phyloP scores from a whole-genome alignment of 2,888 invertebrate species.

The Dorcus parallelipipedus region DNA sequence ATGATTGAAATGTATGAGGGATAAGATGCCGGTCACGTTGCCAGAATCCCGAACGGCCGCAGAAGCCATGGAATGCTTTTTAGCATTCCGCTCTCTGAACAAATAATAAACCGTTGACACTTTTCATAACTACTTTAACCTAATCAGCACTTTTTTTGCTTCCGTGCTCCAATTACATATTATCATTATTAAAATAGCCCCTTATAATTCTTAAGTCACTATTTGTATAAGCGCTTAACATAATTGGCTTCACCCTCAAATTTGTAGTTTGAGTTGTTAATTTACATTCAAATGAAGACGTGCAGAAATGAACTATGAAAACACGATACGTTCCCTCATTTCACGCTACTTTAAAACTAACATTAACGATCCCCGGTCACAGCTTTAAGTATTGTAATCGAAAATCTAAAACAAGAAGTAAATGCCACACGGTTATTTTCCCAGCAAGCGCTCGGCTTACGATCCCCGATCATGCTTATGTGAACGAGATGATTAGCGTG shows the following conservation, averaged over 20 bases:
- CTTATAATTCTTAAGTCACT: too few relatives aligned
- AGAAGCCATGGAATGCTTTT: slow-evolving; percentile 44
- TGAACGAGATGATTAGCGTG: slow-evolving; percentile 16
- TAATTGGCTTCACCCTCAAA: too few relatives aligned
- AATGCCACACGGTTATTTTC: slow-evolving; percentile 4
- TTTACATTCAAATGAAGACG: too few relatives aligned
- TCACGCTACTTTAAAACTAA: too few relatives aligned
- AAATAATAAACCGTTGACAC: slow-evolving; percentile 46
- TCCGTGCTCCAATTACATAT: slow-evolving; percentile 6
- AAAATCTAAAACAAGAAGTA: not conserved
- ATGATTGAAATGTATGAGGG: slow-evolving; percentile 39
- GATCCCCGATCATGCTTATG: slow-evolving; percentile 12
- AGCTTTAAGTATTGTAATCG: too few relatives aligned
- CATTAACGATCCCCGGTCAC: too few relatives aligned
- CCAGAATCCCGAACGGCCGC: slow-evolving; percentile 36
- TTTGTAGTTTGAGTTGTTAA: too few relatives aligned
- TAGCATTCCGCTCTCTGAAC: slow-evolving; percentile 43
- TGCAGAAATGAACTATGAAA: too few relatives aligned
- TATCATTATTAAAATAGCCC: too few relatives aligned
- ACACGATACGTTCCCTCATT: too few relatives aligned
- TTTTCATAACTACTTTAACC: slow-evolving; percentile 39
- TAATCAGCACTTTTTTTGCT: slow-evolving; percentile 31
- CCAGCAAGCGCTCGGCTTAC: slow-evolving; percentile 7
- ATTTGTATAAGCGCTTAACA: too few relatives aligned
- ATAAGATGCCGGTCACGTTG: slow-evolving; percentile 39